phyloP scores from a whole-genome alignment of 2,113 vertebrate species.

The Callithrix jacchus region DNA sequence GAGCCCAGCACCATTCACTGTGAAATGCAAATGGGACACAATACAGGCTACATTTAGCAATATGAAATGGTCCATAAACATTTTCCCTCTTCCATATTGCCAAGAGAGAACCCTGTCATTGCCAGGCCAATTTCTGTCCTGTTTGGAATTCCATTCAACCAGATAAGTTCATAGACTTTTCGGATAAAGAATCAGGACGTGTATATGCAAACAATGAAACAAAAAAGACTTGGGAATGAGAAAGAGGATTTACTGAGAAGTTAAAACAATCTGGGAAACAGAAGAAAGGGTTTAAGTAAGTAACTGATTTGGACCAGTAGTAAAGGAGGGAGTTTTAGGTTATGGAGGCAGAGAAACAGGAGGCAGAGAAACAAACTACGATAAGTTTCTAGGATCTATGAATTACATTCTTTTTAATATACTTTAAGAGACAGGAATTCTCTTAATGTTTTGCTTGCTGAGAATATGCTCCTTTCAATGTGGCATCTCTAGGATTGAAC shows the following conservation, averaged over 20 bases:
- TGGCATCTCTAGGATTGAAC: not conserved
- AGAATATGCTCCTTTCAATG: not conserved
- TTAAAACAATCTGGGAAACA: constrained; percentile 16
- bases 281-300: not conserved
- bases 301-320: not conserved
- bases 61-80: not conserved
- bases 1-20: constrained; percentile 97
- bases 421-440: not conserved
- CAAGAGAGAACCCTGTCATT: not conserved
- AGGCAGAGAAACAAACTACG: not conserved
- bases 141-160: not conserved
- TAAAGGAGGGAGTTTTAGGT: not conserved
- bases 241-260: not conserved
- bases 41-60: not conserved
- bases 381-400: not conserved
- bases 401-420: constrained; percentile 21
- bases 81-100: not conserved
- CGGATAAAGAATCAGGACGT: not conserved
- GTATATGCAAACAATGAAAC: not conserved
- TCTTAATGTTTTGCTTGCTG: not conserved
- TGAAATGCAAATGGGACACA: constrained; percentile 60
- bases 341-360: not conserved
- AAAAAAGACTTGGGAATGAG: not conserved
- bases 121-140: not conserved
- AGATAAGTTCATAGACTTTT: not conserved